Evolutionary conservation across 2,797 vertebrate genomes (phyloP), one percentile per base, ranked within the genome.

Genomic region (Hemitrygon akajei): DNA sequence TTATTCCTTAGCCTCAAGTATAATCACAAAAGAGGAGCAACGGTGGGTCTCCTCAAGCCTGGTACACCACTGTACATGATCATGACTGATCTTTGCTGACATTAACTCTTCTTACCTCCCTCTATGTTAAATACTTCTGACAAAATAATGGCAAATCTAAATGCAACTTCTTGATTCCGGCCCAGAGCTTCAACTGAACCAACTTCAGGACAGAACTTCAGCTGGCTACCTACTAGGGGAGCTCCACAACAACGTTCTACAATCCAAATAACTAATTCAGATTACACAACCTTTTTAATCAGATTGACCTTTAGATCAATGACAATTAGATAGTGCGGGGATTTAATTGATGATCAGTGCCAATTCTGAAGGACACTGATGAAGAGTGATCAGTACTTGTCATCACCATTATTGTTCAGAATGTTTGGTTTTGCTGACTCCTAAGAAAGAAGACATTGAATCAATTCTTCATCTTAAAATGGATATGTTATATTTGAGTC

Each of bases 241-340:
- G 18, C 63, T 89, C 63, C 27, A 18, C 25, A 86, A n/a, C 82
- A 60, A 60, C 27, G 27, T 30, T 60, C 60, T 87, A 37, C 86
- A 69, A 10, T 76, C 47, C 91, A 93, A 93, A 56, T 76, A 73
- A 30, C 37, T 56, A 92, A 75, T 75, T 56, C 91, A 47, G 40
- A 92, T 92, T 92, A 75, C 37, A 56, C 91, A 93, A 93, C 71
- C 71, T n/a, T 56, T 93, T 76, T 76, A 93, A 37, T 93, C 27
- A 93, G 71, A 40, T 93, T 93, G 69, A 75, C 91, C 69, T 92
- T 47, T 92, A 47, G 89, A 69, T 71, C 89, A 73, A 40, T 47
- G 69, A 56, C 20, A 58, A 56, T 56, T 56, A 47, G 76, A 93
- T 40, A 93, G 71, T 56, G 27, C 6, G 7, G 40, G 47, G 25